A percentile compares a stretch with the other conserved stretches of the same genome.
These are phyloP conservation scores for Criorhina ranunculi DNA, from an alignment of 2,888 invertebrate species.

Conservation along the genomic window DNA sequence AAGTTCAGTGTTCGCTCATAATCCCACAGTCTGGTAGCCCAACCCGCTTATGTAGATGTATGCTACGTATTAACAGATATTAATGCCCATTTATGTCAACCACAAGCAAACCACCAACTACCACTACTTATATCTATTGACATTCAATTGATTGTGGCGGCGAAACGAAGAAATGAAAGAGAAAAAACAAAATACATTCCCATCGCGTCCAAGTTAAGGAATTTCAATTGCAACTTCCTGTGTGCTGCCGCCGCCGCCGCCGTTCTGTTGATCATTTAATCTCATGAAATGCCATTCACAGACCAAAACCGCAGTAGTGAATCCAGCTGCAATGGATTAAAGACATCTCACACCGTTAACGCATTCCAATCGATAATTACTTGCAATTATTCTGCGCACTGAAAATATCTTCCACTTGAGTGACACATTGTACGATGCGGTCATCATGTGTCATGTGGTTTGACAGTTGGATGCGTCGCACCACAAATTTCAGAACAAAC, in stretches of 20 bases:
- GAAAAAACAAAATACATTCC: constrained; percentile 29
- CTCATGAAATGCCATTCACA: constrained; percentile 50
- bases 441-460: constrained; percentile 33
- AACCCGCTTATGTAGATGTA: constrained; percentile 4
- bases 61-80: constrained; percentile 15
- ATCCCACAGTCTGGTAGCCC: constrained; percentile 11
- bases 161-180: constrained; percentile 13
- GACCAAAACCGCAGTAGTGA: constrained; percentile 39
- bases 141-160: constrained; percentile 42
- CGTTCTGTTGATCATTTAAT: constrained; percentile 61
- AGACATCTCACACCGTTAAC: constrained; percentile 50
- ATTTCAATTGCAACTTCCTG: constrained; percentile 75
- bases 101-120: constrained; percentile 37
- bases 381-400: constrained; percentile 61
- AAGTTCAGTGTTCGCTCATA: constrained; percentile 37
- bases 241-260: constrained; percentile 10
- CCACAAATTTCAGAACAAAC: constrained; percentile 1
- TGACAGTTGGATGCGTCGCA: constrained; percentile 52
- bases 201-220: constrained; percentile 51
- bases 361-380: constrained; percentile 71
- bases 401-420: constrained; percentile 54
- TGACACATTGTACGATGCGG: constrained; percentile 38
- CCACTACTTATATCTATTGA: constrained; percentile 34
- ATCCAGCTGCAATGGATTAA: constrained; percentile 57
- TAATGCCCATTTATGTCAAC: constrained; percentile 50